These are phyloP conservation scores for Ganaspis sp. DNA, from an alignment of 1,140 invertebrate genomes.

Conservation along the genomic window DNA sequence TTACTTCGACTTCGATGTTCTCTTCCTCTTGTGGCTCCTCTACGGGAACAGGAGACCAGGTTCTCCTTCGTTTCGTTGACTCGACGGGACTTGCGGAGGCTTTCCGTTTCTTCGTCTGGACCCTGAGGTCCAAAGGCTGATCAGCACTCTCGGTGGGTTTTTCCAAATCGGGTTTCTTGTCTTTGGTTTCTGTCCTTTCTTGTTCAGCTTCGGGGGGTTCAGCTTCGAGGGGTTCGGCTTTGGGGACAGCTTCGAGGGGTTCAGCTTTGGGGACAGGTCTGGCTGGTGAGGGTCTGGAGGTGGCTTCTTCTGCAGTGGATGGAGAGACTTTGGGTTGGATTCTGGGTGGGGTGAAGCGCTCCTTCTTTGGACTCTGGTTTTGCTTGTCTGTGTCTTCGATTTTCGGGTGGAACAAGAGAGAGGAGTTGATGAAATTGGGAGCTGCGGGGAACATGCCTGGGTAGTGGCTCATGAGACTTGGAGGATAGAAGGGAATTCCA, in stretches of 20 bases:
- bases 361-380: conserved; percentile 66
- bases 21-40: conserved; percentile 44
- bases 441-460: conserved; percentile 78
- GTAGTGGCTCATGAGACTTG: conserved; percentile 74
- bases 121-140: conserved; percentile 85
- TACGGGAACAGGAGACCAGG: neutral
- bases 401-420: conserved; percentile 77
- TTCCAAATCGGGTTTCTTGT: conserved; percentile 46
- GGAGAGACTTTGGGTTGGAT: conserved; percentile 78
- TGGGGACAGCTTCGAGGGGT: conserved; percentile 62
- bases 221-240: conserved; percentile 48
- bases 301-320: conserved; percentile 81
- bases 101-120: conserved; percentile 77
- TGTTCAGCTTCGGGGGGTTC: too few relatives aligned
- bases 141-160: conserved; percentile 68
- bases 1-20: neutral
- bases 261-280: conserved; percentile 71
- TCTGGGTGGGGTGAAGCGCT: conserved; percentile 74
- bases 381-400: conserved; percentile 67
- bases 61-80: conserved; percentile 24
- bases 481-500: conserved; percentile 75
- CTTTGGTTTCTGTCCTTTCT: neutral
- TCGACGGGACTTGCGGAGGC: conserved; percentile 60
- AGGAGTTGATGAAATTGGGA: conserved; percentile 79
- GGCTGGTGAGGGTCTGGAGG: conserved; percentile 81